phyloP scores from a whole-genome alignment of 2,113 vertebrate genomes.

The Apaloderma vittatum region DNA sequence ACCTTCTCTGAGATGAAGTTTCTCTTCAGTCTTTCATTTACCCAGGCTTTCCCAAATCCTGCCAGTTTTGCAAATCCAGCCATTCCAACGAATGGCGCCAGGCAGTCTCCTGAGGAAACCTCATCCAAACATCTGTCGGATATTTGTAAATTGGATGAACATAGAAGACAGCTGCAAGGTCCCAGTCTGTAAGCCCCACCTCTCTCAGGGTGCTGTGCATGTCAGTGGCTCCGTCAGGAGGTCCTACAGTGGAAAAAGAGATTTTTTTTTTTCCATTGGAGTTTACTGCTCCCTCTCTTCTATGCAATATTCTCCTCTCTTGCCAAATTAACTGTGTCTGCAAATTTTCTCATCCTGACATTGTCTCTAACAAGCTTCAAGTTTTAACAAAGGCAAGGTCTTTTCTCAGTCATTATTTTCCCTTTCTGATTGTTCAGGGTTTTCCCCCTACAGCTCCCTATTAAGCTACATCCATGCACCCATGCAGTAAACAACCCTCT shows the following conservation, averaged over 20 bases:
- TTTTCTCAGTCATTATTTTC: background rate
- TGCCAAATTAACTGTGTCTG: background rate
- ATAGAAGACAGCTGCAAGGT: background rate
- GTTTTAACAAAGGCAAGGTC: background rate
- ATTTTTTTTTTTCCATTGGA: background rate
- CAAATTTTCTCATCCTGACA: background rate
- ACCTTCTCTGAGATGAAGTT: background rate
- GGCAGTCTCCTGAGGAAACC: background rate
- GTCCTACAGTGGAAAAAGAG: background rate
- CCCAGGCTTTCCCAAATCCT: background rate
- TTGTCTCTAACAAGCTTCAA: background rate
- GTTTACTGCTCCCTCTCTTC: background rate
- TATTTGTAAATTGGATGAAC: background rate
- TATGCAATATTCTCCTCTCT: background rate
- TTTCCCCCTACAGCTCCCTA: background rate
- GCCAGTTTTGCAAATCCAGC: background rate
- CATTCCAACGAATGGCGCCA: background rate
- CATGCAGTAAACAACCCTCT: background rate
- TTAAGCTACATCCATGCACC: background rate
- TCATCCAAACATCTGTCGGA: background rate
- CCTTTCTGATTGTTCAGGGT: background rate
- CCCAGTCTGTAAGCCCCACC: rapidly evolving
- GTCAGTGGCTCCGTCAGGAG: background rate
- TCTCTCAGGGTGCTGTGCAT: background rate
- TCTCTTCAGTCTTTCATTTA: background rate